These are phyloP conservation scores for Pseudochromis fuscus DNA, from an alignment of 2,797 vertebrate species.

Conservation along the genomic window DNA sequence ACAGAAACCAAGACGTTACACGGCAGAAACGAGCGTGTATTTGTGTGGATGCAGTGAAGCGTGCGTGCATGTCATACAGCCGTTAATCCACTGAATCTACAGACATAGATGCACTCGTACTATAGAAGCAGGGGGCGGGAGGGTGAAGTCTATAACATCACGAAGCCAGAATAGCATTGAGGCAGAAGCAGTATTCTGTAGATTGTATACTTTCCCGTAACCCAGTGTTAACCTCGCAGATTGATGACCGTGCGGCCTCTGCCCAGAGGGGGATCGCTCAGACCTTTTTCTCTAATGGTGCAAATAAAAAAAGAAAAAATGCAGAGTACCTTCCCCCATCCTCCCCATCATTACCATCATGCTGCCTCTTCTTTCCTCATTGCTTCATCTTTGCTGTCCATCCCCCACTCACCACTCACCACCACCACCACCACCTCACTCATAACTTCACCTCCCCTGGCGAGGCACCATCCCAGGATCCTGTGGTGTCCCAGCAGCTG, in stretches of 20 bases:
- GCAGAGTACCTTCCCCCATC: slow-evolving; percentile 36
- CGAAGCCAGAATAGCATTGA: slow-evolving; percentile 26
- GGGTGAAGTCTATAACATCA: slow-evolving; percentile 15
- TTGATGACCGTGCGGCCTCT: slow-evolving; percentile 60
- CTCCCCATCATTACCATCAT: slow-evolving; percentile 36
- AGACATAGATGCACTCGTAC: slow-evolving; percentile 23
- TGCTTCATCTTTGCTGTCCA: not conserved
- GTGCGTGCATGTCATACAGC: slow-evolving; percentile 10
- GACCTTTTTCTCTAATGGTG: slow-evolving; percentile 58
- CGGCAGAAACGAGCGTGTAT: slow-evolving; percentile 25
- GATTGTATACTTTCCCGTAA: slow-evolving; percentile 56
- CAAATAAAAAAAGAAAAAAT: slow-evolving; percentile 48
- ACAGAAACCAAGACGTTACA: not conserved
- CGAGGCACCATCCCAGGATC: slow-evolving; percentile 9
- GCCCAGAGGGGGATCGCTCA: slow-evolving; percentile 41
- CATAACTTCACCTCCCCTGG: slow-evolving; percentile 8
- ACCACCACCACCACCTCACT: not conserved
- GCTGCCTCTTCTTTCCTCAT: slow-evolving; percentile 1
- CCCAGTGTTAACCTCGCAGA: slow-evolving; percentile 61
- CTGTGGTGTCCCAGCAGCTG: slow-evolving; percentile 36
- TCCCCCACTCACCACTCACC: too few relatives aligned
- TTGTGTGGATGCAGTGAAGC: slow-evolving; percentile 45
- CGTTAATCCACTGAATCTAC: slow-evolving; percentile 33
- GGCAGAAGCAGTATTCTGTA: slow-evolving; percentile 46
- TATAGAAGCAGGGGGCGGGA: slow-evolving; percentile 13